phyloP scores from a whole-genome alignment of 2,888 invertebrate genomes.

The Agrochola macilenta region DNA sequence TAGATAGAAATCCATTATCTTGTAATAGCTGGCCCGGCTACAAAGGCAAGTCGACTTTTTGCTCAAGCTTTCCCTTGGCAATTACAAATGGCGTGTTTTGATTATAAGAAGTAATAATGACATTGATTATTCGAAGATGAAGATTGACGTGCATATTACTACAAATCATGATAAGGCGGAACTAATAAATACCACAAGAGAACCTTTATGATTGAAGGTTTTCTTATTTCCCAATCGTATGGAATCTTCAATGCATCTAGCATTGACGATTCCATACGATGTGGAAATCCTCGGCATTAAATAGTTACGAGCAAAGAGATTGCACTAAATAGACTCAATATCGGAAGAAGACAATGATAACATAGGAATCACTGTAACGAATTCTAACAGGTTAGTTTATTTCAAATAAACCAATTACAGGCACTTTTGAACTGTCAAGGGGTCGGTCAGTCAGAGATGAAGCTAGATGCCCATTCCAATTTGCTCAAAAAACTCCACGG shows the following conservation, averaged over 20 bases:
- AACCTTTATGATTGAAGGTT: not conserved
- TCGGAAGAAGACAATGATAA: not conserved
- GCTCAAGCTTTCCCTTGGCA: conserved; percentile 60
- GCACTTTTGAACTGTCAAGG: too few species aligned
- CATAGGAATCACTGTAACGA: conserved; percentile 6
- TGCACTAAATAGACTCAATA: not conserved
- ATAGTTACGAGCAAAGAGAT: not conserved
- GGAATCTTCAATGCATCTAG: not conserved
- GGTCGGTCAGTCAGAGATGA: too few species aligned
- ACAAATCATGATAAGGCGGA: conserved; percentile 16
- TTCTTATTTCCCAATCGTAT: conserved; percentile 19
- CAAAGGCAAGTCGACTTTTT: conserved; percentile 46
- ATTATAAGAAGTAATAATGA: conserved; percentile 48
- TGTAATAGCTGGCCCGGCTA: conserved; percentile 31
- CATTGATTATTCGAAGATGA: conserved; percentile 42
- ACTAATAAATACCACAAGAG: conserved; percentile 24
- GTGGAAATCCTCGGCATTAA: not conserved
- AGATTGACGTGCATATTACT: not conserved
- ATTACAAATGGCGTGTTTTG: conserved; percentile 47
- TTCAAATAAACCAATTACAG: too few species aligned
- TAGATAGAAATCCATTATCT: conserved; percentile 52
- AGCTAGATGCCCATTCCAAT: too few species aligned
- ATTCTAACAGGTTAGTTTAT: not conserved
- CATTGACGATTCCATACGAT: too few species aligned
- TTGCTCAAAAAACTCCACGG: too few species aligned